Percentiles rank a stretch among this genome's conserved stretches.
Evolutionary conservation across 2,888 invertebrate genomes (phyloP).

Genomic region (Falcaria lacertinaria): DNA sequence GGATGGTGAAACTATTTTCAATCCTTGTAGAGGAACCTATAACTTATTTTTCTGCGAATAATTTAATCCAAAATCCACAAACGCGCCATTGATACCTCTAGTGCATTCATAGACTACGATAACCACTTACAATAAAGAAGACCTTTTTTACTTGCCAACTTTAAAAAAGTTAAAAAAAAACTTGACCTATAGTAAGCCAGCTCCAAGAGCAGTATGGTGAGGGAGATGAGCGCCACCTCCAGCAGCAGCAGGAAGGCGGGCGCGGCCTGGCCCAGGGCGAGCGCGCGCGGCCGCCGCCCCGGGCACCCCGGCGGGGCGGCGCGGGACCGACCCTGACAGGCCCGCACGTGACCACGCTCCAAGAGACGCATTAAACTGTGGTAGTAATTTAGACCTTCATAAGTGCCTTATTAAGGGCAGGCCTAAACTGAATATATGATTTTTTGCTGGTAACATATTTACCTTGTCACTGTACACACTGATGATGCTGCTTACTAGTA

Average conservation of each 20-base stretch:
- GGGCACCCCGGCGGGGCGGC: slow-evolving; percentile 49
- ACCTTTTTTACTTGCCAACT: too few species aligned
- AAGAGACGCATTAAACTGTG: slow-evolving; percentile 53
- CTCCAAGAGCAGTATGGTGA: slow-evolving; percentile 41
- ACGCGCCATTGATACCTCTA: too few species aligned
- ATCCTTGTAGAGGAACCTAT: too few species aligned
- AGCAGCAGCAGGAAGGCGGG: slow-evolving; percentile 58
- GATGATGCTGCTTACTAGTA: too few species aligned
- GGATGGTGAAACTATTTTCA: too few species aligned
- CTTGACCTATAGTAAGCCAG: slow-evolving; percentile 38
- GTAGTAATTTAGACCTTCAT: neutral
- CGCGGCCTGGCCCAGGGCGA: slow-evolving; percentile 65
- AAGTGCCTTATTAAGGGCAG: neutral
- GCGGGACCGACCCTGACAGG: slow-evolving; percentile 39
- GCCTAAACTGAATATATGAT: neutral
- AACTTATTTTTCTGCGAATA: too few species aligned
- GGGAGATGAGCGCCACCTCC: slow-evolving; percentile 29
- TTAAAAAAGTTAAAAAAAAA: too few species aligned
- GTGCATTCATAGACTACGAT: too few species aligned
- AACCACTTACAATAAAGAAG: too few species aligned
- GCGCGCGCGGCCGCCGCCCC: slow-evolving; percentile 55
- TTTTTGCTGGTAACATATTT: too few species aligned
- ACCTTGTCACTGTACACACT: too few species aligned
- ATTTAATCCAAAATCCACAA: too few species aligned
- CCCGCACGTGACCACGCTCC: slow-evolving; percentile 56